Evolutionary conservation across 2,113 vertebrate genomes (phyloP), one percentile per base, ranked within the genome.

Genomic region (Chaenocephalus aceratus): DNA sequence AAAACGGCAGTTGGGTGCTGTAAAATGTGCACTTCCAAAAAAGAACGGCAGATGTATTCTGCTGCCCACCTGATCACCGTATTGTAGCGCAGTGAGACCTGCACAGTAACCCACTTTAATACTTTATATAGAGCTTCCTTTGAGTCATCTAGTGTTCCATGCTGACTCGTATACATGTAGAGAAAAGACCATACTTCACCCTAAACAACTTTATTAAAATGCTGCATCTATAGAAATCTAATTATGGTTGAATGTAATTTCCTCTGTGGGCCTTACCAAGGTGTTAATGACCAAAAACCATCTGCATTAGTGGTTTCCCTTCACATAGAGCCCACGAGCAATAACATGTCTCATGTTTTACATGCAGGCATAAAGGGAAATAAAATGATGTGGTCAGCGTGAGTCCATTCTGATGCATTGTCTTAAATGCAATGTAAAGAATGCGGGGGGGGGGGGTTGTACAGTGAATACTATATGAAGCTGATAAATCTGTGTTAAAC

Each of bases 221-320:
- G 84, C 80, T 93, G 88, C 87, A 89, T 77, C 86, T 80, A 63
- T 87, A 58, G 84, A 5, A 72, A 79, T 88, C 81, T 69, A 82
- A 85, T 80, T 79, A 62, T 57, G 56, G 75, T 56, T 89, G 91
- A 93, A 93, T 93, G 92, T 94, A 91, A 84, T 91, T 86, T 79
- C 81, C 89, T 83, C 83, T 83, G 82, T 83, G 75, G 80, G 91
- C 92, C 90, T 94, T 93, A 92, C 85, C 44, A 88, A 85, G 79
- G 79, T 79, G 75, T 86, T 87, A 85, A 89, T 83, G 87, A 94
- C 90, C 91, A 92, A 94, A 93, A 92, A 75, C 21, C 80, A 79
- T 83, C 49, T 72, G 83, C 62, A 75, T 82, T 71, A 64, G 72
- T 70, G 63, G 26, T 77, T 77, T 69, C 72, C 76, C 73, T 72